Percentiles rank a stretch among this genome's conserved stretches.
Conservation (phyloP, 2,888 invertebrate genomes). For the Heteromyza rotundicornis region DNA sequence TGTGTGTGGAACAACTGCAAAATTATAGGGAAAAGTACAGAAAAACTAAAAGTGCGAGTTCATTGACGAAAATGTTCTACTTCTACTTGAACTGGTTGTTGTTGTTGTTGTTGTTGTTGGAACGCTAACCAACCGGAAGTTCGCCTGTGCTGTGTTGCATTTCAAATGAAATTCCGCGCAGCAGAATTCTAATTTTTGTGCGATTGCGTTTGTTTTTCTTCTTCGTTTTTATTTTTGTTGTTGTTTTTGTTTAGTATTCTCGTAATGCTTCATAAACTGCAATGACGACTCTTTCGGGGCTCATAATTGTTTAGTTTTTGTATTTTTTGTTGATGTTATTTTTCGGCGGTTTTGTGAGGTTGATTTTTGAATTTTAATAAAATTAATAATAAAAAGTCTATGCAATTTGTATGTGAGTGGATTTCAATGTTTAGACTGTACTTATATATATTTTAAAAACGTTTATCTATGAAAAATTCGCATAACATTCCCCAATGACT, state of each 20-base stretch:
- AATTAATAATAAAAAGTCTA: too few relatives aligned
- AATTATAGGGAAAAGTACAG: not conserved
- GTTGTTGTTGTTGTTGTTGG: not conserved
- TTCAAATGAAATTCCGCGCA: not conserved
- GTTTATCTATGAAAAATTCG: too few relatives aligned
- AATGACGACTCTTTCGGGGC: not conserved
- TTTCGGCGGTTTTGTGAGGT: constrained; percentile 6
- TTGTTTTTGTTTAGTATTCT: not conserved
- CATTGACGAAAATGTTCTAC: constrained; percentile 16
- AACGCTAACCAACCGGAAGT: constrained; percentile 5
- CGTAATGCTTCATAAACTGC: constrained; percentile 6
- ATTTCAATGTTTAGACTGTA: too few relatives aligned
- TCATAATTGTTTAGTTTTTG: not conserved
- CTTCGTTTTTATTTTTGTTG: too few relatives aligned
- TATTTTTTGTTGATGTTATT: constrained; percentile 21
- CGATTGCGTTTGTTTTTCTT: not conserved
- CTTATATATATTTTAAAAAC: too few relatives aligned
- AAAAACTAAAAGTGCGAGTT: constrained; percentile 4
- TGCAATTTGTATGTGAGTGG: too few relatives aligned
- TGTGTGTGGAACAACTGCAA: not conserved
- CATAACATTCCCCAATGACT: too few relatives aligned
- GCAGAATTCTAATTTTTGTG: not conserved
- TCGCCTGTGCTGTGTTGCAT: constrained; percentile 8
- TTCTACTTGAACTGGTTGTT: not conserved
- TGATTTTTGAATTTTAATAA: too few relatives aligned